Base-by-base conservation (phyloP, 2,888 invertebrate genomes). In the Papilio demoleus region DNA sequence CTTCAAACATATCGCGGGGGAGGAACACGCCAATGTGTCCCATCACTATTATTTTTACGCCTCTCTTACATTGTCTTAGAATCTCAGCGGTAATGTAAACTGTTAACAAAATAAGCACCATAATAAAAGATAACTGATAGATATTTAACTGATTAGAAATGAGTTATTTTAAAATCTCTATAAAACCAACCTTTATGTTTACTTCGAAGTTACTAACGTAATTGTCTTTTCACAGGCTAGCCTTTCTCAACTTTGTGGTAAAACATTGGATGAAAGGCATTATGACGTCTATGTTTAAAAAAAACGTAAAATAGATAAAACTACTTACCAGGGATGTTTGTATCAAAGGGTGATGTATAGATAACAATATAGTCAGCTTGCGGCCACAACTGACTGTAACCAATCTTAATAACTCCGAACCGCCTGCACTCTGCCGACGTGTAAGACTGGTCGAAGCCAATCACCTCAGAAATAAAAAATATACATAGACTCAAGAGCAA, bases 321-420 rank as follows among this genome's bases (percentile, higher is more conserved):
- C 22, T 47, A 27, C 50, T 50, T n/a, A 50, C 50, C 2, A 11
- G 12, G 8, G 2, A 14, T 2, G 0, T 9, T 42, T 0, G 27
- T 4, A 5, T 50, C n/a, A 27, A 50, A 50, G 8, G 50, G 50
- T 6, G 50, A 14, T 50, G 50, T 50, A 8, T 50, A 50, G 0
- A 50, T 2, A 24, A 27, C n/a, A 50, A 50, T 50, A 27, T 50
- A 50, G n/a, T 50, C 50, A 27, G 50, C 50, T 50, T 27, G 6
- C 8, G 50, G 50, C 50, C 50, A 50, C 27, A 50, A 6, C n/a
- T 27, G 4, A 14, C n/a, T 4, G 2, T 1, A n/a, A 14, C 4
- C n/a, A 14, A 14, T 50, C 14, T 50, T 24, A 14, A n/a, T 50
- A 27, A 50, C 5, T 11, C n/a, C 14, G 2, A 1, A 11, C 14